phyloP scores from a whole-genome alignment of 2,113 vertebrate species.

The Phylloscopus trochiloides region DNA sequence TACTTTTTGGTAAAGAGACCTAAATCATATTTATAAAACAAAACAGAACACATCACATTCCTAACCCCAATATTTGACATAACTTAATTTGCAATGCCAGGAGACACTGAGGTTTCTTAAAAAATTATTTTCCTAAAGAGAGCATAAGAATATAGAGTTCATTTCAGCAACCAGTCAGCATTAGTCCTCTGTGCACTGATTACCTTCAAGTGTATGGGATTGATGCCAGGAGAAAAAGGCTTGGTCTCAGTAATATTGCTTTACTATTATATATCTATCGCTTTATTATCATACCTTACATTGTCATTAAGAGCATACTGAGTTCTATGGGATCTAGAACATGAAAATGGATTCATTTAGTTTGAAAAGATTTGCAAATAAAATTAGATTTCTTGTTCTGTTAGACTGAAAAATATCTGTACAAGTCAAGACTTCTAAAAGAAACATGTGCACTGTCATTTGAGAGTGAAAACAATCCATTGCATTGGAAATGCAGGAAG shows the following conservation, averaged over 20 bases:
- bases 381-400: neutral
- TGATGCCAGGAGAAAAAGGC: neutral
- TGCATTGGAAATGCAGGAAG: neutral
- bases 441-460: neutral
- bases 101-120: neutral
- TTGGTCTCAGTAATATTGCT: neutral
- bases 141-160: neutral
- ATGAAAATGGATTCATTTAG: neutral
- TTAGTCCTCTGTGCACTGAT: neutral
- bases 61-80: neutral
- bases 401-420: neutral
- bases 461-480: neutral
- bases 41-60: accelerated
- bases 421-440: neutral
- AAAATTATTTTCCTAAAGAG: neutral
- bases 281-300: neutral
- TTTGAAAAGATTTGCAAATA: neutral
- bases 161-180: neutral
- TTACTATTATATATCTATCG: neutral
- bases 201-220: neutral
- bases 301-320: neutral
- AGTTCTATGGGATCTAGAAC: neutral
- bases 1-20: neutral
- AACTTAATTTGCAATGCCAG: neutral
- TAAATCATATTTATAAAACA: neutral